Evolutionary conservation across 1,140 invertebrate species (phyloP), one percentile per base, ranked within the genome.

Genomic region (Drosophila virilis): DNA sequence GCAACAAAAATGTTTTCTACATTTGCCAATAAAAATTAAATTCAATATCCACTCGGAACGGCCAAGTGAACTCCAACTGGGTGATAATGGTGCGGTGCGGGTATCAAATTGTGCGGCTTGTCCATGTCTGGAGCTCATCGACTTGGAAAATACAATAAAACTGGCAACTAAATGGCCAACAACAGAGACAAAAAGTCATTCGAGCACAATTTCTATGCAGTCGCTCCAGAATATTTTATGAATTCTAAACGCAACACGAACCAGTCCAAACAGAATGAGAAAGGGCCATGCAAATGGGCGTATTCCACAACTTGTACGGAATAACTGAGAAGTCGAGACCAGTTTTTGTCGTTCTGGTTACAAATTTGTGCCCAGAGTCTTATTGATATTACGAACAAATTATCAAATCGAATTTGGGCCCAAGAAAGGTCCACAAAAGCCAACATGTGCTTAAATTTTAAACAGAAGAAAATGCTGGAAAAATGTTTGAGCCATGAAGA

Each of bases 341-440:
- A 38, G 69, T 67, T 71, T 57, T 66, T 57, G n/a, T 17, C n/a
- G 61, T 64, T 42, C 57, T 65, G 62, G 48, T 58, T 55, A 52
- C 57, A 43, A 60, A 46, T 57, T 64, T 64, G 35, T 61, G 57
- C 22, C 22, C 22, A 28, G 71, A 64, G 12, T 52, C 22, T 78
- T 84, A 84, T 83, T 77, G 80, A 83, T 83, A 84, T 80, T 66
- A 77, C 71, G 69, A 45, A 43, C 55, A 84, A 77, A 77, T 83
- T 79, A 84, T 73, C 58, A 60, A 62, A 55, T 50, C 17, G 13
- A 57, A 73, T 54, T 74, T 59, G 9, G 43, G 37, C 33, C 8
- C 35, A 17, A 59, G 28, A 8, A 57, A 66, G 32, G 22, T 28
- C 9, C 12, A 28, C 22, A 28, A 28, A 22, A 22, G 22, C 22